Evolutionary conservation across 2,888 invertebrate species (phyloP).

Genomic region (Cecidostiba fungosa): DNA sequence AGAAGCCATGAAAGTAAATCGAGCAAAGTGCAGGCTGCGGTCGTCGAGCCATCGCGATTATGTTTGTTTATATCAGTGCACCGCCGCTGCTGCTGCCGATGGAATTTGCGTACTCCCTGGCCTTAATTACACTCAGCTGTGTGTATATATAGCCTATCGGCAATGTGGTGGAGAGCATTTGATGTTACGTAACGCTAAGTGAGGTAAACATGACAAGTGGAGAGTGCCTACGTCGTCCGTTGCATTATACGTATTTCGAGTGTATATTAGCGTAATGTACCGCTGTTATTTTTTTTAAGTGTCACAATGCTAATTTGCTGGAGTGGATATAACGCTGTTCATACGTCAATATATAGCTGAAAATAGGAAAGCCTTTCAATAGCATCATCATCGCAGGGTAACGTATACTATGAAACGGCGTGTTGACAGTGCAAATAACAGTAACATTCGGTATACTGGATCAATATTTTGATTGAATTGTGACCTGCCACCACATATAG

Average conservation of each 20-base stretch:
- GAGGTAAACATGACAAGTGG: not conserved
- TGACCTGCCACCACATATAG: not conserved
- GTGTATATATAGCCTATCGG: not conserved
- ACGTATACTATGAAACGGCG: not conserved
- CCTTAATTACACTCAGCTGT: not conserved
- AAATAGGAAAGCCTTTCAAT: not conserved
- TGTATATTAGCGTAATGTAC: too few relatives aligned
- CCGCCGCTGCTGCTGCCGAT: not conserved
- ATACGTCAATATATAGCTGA: not conserved
- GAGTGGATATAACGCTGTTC: not conserved
- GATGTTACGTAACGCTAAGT: not conserved
- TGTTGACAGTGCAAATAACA: slow-evolving; percentile 6
- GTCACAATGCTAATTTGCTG: not conserved
- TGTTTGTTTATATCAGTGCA: not conserved
- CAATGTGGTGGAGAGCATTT: not conserved
- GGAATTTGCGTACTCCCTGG: not conserved
- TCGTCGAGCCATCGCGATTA: not conserved
- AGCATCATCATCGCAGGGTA: not conserved
- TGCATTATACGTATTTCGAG: too few relatives aligned
- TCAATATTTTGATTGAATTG: slow-evolving; percentile 14
- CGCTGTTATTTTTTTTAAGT: not conserved
- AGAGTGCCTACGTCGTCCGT: not conserved
- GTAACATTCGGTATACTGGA: not conserved
- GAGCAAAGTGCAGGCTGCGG: slow-evolving; percentile 23
- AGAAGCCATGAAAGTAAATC: slow-evolving; percentile 23